Conservation (phyloP, 2,888 invertebrate genomes). For the Tiliacea citrago region DNA sequence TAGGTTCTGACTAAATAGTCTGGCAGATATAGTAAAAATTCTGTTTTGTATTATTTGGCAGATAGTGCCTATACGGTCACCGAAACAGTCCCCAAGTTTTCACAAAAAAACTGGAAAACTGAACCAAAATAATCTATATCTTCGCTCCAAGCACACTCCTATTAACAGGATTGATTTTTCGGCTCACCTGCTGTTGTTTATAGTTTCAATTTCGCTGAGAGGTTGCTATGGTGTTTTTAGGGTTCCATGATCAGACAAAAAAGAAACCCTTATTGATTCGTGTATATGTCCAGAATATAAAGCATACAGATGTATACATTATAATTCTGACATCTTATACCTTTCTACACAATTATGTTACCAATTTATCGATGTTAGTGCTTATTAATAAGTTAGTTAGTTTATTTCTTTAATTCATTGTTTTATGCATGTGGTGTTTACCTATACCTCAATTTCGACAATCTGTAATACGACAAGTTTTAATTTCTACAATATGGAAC, state of each 20-base stretch:
- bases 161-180: constrained; percentile 70
- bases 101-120: neutral
- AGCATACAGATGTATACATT: too few species aligned
- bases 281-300: too few species aligned
- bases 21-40: neutral
- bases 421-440: too few species aligned
- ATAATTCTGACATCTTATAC: neutral
- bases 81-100: neutral
- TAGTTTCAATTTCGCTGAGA: constrained; percentile 73
- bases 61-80: neutral
- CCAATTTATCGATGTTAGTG: too few species aligned
- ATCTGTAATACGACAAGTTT: too few species aligned
- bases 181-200: constrained; percentile 70
- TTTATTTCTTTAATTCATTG: too few species aligned
- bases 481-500: too few species aligned
- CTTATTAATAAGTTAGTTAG: too few species aligned
- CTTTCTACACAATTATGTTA: too few species aligned
- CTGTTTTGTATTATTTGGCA: neutral
- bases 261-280: neutral
- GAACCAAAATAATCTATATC: constrained; percentile 13
- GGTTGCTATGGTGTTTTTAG: constrained; percentile 62
- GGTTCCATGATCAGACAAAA: neutral
- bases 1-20: neutral
- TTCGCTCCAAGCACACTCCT: constrained; percentile 39
- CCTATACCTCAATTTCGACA: too few species aligned